phyloP scores from a whole-genome alignment of 1,140 invertebrate species.

The Megalonaias nervosa region DNA sequence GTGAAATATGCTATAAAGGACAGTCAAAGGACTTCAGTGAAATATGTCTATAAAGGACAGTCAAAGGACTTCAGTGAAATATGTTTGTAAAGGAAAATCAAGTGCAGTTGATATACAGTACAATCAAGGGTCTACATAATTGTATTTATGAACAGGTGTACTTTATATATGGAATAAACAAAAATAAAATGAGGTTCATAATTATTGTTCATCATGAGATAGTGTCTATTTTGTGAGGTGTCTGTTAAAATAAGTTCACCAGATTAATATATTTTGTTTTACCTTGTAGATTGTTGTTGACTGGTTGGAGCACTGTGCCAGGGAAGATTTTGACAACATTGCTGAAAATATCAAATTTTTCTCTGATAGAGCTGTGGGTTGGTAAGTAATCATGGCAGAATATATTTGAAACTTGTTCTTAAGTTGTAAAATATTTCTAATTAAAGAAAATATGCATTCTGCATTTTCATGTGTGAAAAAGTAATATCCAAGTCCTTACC shows the following conservation, averaged over 20 bases:
- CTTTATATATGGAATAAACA: too few species aligned
- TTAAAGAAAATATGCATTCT: background rate
- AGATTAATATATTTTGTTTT: conserved; percentile 29
- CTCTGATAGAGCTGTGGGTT: conserved; percentile 82
- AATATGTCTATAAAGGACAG: too few species aligned
- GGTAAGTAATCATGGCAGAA: conserved; percentile 71
- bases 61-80: too few species aligned
- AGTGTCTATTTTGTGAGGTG: too few species aligned
- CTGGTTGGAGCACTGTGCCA: conserved; percentile 90
- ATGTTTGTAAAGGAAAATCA: too few species aligned
- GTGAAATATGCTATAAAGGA: too few species aligned
- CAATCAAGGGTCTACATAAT: too few species aligned
- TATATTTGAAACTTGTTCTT: background rate
- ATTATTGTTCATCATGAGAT: too few species aligned
- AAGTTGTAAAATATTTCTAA: conserved; percentile 3
- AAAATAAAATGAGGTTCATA: too few species aligned
- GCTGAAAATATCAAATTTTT: conserved; percentile 80
- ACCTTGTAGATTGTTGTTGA: conserved; percentile 82
- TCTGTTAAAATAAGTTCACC: background rate
- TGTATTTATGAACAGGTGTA: too few species aligned
- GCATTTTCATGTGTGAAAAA: background rate
- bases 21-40: too few species aligned
- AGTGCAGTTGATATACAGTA: too few species aligned
- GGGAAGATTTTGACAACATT: conserved; percentile 77
- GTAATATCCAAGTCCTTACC: conserved; percentile 3